These are phyloP conservation scores for Sebastolobus alascanus DNA, from an alignment of 2,797 vertebrate species.

Conservation along the genomic window DNA sequence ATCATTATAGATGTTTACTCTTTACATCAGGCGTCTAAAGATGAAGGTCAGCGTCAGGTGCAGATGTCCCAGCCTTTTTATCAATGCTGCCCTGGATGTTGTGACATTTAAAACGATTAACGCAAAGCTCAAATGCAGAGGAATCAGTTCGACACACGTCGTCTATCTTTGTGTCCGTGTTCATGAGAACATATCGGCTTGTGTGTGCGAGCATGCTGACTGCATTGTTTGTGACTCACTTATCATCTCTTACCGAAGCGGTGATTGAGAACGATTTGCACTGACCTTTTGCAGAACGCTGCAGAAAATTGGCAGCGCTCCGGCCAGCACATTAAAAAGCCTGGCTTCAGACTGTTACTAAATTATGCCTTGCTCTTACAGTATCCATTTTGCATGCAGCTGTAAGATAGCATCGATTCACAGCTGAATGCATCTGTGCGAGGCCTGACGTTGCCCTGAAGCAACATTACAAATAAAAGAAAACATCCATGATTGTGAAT, in stretches of 20 bases:
- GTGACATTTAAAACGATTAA: conserved; percentile 70
- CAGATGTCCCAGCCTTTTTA: conserved; percentile 46
- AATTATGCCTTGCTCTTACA: conserved; percentile 66
- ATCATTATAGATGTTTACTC: conserved; percentile 49
- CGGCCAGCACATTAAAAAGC: conserved; percentile 64
- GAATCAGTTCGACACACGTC: conserved; percentile 38
- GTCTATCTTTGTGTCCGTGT: conserved; percentile 18
- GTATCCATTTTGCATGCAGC: conserved; percentile 67
- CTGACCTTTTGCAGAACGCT: conserved; percentile 73
- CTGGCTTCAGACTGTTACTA: conserved; percentile 53
- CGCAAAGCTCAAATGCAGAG: conserved; percentile 13
- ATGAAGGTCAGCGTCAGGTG: conserved; percentile 26
- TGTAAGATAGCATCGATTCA: conserved; percentile 61
- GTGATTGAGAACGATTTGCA: conserved; percentile 65
- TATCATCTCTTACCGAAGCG: conserved; percentile 52
- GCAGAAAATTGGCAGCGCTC: conserved; percentile 63
- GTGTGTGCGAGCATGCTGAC: conserved; percentile 30
- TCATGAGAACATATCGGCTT: not conserved
- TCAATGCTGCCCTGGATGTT: conserved; percentile 33
- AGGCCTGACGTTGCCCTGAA: conserved; percentile 10
- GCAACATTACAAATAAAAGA: conserved; percentile 25
- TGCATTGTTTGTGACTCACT: conserved; percentile 68
- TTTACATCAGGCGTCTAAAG: conserved; percentile 44
- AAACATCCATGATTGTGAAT: not conserved
- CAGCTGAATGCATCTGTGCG: conserved; percentile 38